Evolutionary conservation across 2,113 vertebrate genomes (phyloP).

Genomic region (Cnemophilus loriae): DNA sequence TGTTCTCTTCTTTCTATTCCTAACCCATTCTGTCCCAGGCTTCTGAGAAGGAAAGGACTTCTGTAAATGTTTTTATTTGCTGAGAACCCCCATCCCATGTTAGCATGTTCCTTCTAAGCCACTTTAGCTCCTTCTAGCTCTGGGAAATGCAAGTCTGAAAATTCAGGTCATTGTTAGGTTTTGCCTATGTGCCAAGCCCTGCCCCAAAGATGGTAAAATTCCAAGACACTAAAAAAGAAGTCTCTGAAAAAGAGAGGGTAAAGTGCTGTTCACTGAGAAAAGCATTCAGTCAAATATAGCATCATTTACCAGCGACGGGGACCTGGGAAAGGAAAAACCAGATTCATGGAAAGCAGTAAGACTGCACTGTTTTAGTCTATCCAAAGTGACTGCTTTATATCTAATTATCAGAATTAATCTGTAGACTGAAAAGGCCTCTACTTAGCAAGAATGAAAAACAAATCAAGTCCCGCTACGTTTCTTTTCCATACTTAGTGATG

Average conservation of each 20-base stretch:
- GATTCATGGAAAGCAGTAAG: neutral
- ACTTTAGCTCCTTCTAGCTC: neutral
- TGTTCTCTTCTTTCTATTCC: neutral
- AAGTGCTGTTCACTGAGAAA: neutral
- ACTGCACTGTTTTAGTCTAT: neutral
- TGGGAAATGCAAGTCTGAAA: neutral
- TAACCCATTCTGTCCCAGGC: neutral
- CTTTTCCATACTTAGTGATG: neutral
- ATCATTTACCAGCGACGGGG: neutral
- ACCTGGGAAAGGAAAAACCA: neutral
- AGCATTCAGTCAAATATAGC: neutral
- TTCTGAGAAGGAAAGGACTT: neutral
- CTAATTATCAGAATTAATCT: neutral
- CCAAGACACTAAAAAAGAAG: neutral
- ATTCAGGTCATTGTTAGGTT: neutral
- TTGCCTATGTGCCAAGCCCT: neutral
- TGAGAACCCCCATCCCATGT: neutral
- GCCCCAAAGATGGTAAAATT: neutral
- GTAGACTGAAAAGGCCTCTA: neutral
- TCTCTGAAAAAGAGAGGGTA: neutral
- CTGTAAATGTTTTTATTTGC: neutral
- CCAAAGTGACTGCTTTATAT: neutral
- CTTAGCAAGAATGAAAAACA: neutral
- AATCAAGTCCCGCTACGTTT: neutral
- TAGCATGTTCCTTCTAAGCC: neutral